Evolutionary conservation across 2,113 vertebrate species (phyloP), one percentile per base, ranked within the genome.

Genomic region (Sphyrna mokarran): DNA sequence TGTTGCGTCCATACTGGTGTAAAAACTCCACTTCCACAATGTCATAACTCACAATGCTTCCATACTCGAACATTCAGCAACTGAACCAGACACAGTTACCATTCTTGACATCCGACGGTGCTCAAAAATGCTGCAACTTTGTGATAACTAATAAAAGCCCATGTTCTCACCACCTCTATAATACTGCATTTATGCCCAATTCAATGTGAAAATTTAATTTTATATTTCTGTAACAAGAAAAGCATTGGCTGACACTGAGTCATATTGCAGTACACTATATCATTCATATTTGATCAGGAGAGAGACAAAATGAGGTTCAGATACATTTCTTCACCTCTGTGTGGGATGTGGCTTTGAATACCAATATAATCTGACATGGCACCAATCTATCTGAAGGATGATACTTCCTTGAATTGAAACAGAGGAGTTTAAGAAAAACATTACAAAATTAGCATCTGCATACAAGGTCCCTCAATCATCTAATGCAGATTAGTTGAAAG

Each of bases 41-140:
- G 14, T 37, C 33, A 37, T 37, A 37, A 93, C 61, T 93, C 14
- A 22, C 7, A 66, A 16, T 37, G 13, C 14, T 91, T n/a, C 58
- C 8, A 91, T 11, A 89, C 66, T 66, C 66, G 63, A 93, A 93
- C n/a, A 90, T 90, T 90, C 87, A 61, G 87, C 26, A 90, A 54
- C 54, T 33, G 87, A 90, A 90, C 11, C 86, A 61, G 23, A 58
- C 26, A 89, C 26, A 5, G 29, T 61, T 58, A 3, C 2, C 23
- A 54, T 58, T 87, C 43, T 87, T 13, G 3, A 33, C 87, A 90
- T 90, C 87, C 13, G 33, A 40, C 43, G 37, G 14, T 86, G 48
- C 40, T 48, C 40, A 43, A 26, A 86, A 86, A n/a, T 13, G 1
- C 54, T 29, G 54, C 11, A 89, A 33, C 86, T 89, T 89, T 89